These are phyloP conservation scores for Cololabis saira DNA, from an alignment of 2,113 vertebrate species.

Conservation along the genomic window DNA sequence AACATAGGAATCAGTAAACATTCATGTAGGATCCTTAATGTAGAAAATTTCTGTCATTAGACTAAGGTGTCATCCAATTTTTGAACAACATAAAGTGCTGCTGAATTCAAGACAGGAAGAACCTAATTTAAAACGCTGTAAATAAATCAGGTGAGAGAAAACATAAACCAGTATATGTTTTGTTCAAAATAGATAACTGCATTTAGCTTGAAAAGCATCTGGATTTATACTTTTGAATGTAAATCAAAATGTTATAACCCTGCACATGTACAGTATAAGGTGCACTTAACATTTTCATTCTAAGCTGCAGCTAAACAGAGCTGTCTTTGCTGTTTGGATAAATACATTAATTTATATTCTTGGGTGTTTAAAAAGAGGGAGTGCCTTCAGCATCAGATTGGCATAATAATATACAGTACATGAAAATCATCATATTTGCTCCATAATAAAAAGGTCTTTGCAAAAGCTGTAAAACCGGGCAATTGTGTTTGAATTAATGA, in stretches of 20 bases:
- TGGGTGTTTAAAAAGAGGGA: slow-evolving; percentile 66
- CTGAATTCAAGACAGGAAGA: slow-evolving; percentile 45
- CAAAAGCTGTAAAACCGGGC: slow-evolving; percentile 50
- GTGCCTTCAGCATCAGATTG: slow-evolving; percentile 61
- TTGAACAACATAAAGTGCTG: slow-evolving; percentile 49
- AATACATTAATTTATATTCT: slow-evolving; percentile 71
- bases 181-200: neutral
- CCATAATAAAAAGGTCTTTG: slow-evolving; percentile 62
- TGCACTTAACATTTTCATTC: slow-evolving; percentile 62
- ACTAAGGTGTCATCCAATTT: slow-evolving; percentile 63
- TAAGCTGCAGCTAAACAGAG: slow-evolving; percentile 48
- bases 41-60: slow-evolving; percentile 54
- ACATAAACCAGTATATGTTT: neutral
- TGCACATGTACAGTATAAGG: slow-evolving; percentile 22
- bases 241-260: slow-evolving; percentile 46
- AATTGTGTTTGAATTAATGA: slow-evolving; percentile 68
- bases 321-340: slow-evolving; percentile 53
- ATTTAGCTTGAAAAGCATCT: slow-evolving; percentile 24
- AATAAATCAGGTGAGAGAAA: slow-evolving; percentile 21
- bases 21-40: slow-evolving; percentile 63
- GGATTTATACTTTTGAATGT: slow-evolving; percentile 43
- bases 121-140: neutral
- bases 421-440: slow-evolving; percentile 66
- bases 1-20: slow-evolving; percentile 64
- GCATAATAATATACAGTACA: slow-evolving; percentile 68